Evolutionary conservation across 2,113 vertebrate genomes (phyloP).

Genomic region (Mesoclemmys tuberculata): DNA sequence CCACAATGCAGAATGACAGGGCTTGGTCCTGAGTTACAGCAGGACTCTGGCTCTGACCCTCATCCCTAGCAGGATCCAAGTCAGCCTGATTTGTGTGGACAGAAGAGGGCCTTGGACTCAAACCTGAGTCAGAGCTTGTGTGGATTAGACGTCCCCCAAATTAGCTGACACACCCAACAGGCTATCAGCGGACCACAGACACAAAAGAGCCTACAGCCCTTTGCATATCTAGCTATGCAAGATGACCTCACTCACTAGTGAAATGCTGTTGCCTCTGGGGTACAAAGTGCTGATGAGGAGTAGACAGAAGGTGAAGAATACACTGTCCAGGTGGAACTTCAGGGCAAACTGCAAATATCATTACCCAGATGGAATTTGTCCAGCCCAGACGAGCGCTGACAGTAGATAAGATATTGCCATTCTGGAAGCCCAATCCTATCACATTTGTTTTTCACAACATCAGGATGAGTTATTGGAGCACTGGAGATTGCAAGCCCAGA

Average conservation of each 20-base stretch:
- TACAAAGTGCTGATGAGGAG: neutral
- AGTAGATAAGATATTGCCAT: neutral
- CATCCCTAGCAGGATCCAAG: neutral
- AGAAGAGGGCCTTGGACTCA: neutral
- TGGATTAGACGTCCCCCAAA: neutral
- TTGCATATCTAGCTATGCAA: neutral
- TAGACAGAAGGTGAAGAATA: neutral
- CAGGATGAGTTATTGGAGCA: neutral
- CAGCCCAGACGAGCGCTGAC: fast-evolving
- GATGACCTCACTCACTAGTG: neutral
- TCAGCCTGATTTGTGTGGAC: neutral
- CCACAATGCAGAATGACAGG: neutral
- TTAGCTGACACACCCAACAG: neutral
- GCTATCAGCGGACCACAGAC: too few species aligned
- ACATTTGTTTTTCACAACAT: neutral
- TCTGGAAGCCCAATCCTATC: neutral
- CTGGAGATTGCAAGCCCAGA: neutral
- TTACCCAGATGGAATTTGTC: neutral
- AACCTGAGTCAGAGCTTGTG: neutral
- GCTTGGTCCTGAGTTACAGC: neutral
- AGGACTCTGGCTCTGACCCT: neutral
- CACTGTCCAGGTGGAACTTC: fast-evolving
- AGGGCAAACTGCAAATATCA: neutral
- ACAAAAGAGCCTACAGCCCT: neutral
- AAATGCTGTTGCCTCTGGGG: neutral